Conservation (phyloP, 2,888 invertebrate genomes). For the Heliconius erato region DNA sequence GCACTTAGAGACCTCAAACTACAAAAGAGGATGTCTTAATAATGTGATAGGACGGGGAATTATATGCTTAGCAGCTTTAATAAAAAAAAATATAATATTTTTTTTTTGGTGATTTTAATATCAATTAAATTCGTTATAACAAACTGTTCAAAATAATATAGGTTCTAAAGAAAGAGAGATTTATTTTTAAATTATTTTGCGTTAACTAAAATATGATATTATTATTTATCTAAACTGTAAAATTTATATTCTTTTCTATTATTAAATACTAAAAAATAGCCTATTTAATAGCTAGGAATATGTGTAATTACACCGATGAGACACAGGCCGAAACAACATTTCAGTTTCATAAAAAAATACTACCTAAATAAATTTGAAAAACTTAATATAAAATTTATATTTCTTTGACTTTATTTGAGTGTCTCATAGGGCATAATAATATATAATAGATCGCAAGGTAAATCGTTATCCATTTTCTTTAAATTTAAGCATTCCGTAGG, state of each 20-base stretch:
- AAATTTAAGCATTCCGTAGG: neutral
- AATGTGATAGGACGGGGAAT: slow-evolving; percentile 72
- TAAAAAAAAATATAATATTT: slow-evolving; percentile 39
- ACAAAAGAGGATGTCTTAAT: slow-evolving; percentile 58
- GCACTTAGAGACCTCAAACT: slow-evolving; percentile 71
- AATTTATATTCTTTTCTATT: slow-evolving; percentile 68
- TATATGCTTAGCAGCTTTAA: slow-evolving; percentile 44
- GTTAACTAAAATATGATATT: slow-evolving; percentile 70
- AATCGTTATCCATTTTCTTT: neutral
- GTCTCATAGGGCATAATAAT: neutral
- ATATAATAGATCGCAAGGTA: neutral
- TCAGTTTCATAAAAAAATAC: neutral
- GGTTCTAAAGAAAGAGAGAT: neutral
- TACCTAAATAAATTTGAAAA: neutral
- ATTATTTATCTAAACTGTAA: slow-evolving; percentile 76
- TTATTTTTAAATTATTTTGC: slow-evolving; percentile 60
- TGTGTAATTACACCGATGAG: slow-evolving; percentile 51
- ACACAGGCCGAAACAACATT: slow-evolving; percentile 37
- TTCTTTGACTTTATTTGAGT: neutral
- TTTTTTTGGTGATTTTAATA: slow-evolving; percentile 20
- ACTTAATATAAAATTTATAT: neutral
- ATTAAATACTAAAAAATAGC: slow-evolving; percentile 59
- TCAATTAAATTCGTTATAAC: slow-evolving; percentile 27
- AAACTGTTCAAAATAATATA: neutral
- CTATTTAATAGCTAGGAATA: slow-evolving; percentile 61